These are phyloP conservation scores for Synergus japonicus DNA, from an alignment of 2,888 invertebrate genomes.

Conservation along the genomic window DNA sequence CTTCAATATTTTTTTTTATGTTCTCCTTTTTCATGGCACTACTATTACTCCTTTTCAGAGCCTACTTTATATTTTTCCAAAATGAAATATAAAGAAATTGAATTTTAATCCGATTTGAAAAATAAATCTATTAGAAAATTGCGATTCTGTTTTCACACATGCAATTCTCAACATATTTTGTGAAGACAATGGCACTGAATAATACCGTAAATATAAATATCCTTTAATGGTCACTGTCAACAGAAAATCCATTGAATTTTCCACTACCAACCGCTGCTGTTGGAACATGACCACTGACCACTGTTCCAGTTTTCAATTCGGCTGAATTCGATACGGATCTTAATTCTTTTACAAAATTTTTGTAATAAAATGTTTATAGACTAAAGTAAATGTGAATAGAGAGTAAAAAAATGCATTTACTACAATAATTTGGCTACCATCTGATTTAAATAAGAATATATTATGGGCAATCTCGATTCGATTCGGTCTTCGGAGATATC, in stretches of 20 bases:
- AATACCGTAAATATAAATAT: background rate
- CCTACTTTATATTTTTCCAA: background rate
- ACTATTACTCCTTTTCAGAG: background rate
- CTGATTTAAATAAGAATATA: too few relatives aligned
- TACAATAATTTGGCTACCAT: too few relatives aligned
- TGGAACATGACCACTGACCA: constrained; percentile 13
- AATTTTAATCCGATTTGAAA: background rate
- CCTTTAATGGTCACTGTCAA: background rate
- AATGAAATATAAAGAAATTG: background rate
- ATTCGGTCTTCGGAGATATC: too few relatives aligned
- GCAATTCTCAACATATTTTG: background rate
- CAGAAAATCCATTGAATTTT: constrained; percentile 3
- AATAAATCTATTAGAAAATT: background rate
- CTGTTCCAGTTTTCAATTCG: background rate
- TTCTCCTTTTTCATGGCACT: background rate
- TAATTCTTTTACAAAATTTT: background rate
- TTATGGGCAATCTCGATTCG: too few relatives aligned
- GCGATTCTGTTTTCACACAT: background rate
- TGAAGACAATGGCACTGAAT: background rate
- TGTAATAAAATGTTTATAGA: background rate
- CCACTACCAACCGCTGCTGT: background rate
- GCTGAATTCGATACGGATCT: background rate
- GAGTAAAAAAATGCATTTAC: too few relatives aligned
- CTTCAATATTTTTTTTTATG: background rate
- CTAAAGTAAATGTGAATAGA: too few relatives aligned